phyloP scores from a whole-genome alignment of 2,113 vertebrate genomes.

The Hypocryptadius cinnamomeus region DNA sequence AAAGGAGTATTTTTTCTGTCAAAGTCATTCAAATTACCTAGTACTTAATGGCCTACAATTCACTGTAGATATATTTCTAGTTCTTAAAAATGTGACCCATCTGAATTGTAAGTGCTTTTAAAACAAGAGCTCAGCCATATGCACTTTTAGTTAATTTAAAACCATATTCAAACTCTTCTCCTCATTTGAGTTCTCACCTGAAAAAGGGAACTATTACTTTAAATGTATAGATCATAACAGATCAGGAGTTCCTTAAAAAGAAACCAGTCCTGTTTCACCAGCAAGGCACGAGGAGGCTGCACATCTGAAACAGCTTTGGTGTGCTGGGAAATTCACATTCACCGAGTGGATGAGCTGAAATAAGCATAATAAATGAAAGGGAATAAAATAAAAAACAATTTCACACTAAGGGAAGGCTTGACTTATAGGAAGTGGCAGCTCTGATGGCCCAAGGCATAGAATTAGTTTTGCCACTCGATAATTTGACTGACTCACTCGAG shows the following conservation, averaged over 20 bases:
- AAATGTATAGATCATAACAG: not conserved
- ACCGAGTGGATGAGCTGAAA: constrained; percentile 72
- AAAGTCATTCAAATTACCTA: constrained; percentile 7
- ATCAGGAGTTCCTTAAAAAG: not conserved
- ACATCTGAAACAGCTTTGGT: constrained; percentile 51
- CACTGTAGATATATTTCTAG: not conserved
- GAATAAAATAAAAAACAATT: constrained; percentile 77
- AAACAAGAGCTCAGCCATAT: not conserved
- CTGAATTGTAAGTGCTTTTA: not conserved
- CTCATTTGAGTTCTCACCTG: not conserved
- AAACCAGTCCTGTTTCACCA: not conserved
- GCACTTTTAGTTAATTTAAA: not conserved
- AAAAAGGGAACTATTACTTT: not conserved
- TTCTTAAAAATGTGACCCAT: not conserved
- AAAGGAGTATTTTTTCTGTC: not conserved
- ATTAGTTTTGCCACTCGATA: constrained; percentile 81
- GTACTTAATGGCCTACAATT: not conserved
- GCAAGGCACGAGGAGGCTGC: not conserved
- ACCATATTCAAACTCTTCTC: not conserved
- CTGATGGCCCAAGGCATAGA: constrained; percentile 68
- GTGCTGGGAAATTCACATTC: constrained; percentile 43
- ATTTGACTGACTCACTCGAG: constrained; percentile 82
- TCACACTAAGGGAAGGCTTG: constrained; percentile 76
- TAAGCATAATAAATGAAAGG: constrained; percentile 81
- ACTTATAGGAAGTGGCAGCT: constrained; percentile 83